Evolutionary conservation across 2,888 invertebrate species (phyloP), one percentile per base, ranked within the genome.

Genomic region (Drosophila macrospina): DNA sequence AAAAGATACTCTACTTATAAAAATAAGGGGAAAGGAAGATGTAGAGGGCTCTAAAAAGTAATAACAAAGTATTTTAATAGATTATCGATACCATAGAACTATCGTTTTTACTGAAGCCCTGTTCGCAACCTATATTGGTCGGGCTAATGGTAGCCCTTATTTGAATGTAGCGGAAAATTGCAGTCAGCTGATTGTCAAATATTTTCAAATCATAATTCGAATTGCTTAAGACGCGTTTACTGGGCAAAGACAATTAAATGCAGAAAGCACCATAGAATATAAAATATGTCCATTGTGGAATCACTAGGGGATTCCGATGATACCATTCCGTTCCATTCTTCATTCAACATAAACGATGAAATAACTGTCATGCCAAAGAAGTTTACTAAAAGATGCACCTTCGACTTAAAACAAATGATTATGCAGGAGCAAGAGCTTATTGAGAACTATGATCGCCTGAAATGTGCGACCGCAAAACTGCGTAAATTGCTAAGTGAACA

Each of bases 41-140:
- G 16, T 0, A 10, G 0, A 5, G 8, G 16, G 0, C 28, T 28
- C 8, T 28, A 15, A 15, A 10, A 39, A 0, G 5, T 2, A 39
- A 39, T 16, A 1, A 39, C 8, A 10, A 11, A 7, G 8, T 1
- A 10, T 28, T 16, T 30, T 30, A n/a, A n/a, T 16, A 11, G 16
- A 15, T 5, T 15, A 51, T 37, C 37, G 28, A 11, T 11, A 5
- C 28, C 15, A 11, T 15, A 10, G 11, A 37, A 6, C 26, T 30
- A 44, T 69, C 2, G 20, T 7, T 26, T 10, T 24, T 47, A 6
- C 3, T 3, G 41, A 15, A 66, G 47, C 66, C 47, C 41, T 67
- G 16, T n/a, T n/a, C n/a, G 5, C 8, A 5, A 4, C 5, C n/a
- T n/a, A n/a, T 42, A 2, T 42, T 24, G 8, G 20, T 41, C 10